Base-by-base conservation (phyloP, 2,797 vertebrate genomes). In the Podarcis siculus region DNA sequence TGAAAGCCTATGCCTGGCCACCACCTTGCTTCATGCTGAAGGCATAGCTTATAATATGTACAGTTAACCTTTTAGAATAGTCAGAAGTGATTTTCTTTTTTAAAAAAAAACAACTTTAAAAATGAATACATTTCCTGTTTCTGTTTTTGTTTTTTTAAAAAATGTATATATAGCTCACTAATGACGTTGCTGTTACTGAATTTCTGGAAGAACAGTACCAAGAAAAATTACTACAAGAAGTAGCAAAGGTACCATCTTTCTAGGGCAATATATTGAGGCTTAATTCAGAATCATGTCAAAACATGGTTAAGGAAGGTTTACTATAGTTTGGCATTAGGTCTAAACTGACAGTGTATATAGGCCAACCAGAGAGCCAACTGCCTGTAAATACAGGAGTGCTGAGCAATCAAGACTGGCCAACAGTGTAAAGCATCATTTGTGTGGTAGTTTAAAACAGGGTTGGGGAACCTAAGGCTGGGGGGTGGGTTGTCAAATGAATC, bases 151-250 rank as follows among this genome's bases (percentile, higher is more conserved):
- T 45, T 42, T 49, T 39, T 39, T 42, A 0, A 49, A 55, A 0
- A 49, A 55, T 4, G 13, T 55, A 55, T 55, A 15, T 55, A 61
- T 72, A 96, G 97, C 89, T 95, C 92, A 78, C 89, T 92, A 82
- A 30, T 85, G 94, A 94, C 89, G 72, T 87, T 86, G 91, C 95
- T 15, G 82, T 90, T 77, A 89, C 94, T 92, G 92, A 96, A 0
- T 88, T 91, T 1, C 85, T 96, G 90, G 97, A 98, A 94, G 97
- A 96, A 80, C 97, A 96, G 25, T 97, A 98, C 91, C 95, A 97
- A 94, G 97, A 98, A 94, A 97, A 93, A 94, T 95, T 98, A 92
- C 98, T 99, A 95, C 98, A 99, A 95, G 98, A 99, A 97, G 97
- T 99, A 82, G 98, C 98, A 55, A 99, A 98, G 98, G 99, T 99